Evolutionary conservation across 2,797 vertebrate species (phyloP).

Genomic region (Hydrocynus forskahlii): DNA sequence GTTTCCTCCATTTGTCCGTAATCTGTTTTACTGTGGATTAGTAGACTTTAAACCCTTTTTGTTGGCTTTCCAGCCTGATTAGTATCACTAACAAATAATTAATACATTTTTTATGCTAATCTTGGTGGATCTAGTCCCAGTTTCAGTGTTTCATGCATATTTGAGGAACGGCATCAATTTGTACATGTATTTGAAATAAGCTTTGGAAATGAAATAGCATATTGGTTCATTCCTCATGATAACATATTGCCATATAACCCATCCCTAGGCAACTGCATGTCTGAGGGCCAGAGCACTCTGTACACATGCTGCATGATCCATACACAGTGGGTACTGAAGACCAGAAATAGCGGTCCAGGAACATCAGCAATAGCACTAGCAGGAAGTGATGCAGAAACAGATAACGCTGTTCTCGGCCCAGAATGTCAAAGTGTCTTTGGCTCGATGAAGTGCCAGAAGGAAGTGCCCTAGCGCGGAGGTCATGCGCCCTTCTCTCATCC

Average conservation of each 20-base stretch:
- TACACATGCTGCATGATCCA: background rate
- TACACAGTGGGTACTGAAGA: constrained; percentile 9
- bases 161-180: too few relatives aligned
- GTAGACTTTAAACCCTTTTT: too few relatives aligned
- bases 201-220: too few relatives aligned
- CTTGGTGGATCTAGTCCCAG: too few relatives aligned
- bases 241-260: background rate
- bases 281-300: background rate
- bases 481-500: constrained; percentile 50
- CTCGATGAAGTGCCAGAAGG: constrained; percentile 6
- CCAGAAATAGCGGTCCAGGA: constrained; percentile 4
- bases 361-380: background rate
- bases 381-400: constrained; percentile 13
- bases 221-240: background rate
- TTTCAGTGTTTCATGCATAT: too few relatives aligned
- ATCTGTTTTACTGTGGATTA: too few relatives aligned
- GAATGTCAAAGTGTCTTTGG: constrained; percentile 7
- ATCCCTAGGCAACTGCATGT: background rate
- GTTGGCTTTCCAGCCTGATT: too few relatives aligned
- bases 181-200: too few relatives aligned
- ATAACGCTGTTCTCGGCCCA: background rate
- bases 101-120: too few relatives aligned
- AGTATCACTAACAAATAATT: too few relatives aligned
- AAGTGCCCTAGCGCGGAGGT: constrained; percentile 13
- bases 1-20: too few relatives aligned